Evolutionary conservation across 2,797 vertebrate genomes (phyloP).

Genomic region (Eremophila alpestris): DNA sequence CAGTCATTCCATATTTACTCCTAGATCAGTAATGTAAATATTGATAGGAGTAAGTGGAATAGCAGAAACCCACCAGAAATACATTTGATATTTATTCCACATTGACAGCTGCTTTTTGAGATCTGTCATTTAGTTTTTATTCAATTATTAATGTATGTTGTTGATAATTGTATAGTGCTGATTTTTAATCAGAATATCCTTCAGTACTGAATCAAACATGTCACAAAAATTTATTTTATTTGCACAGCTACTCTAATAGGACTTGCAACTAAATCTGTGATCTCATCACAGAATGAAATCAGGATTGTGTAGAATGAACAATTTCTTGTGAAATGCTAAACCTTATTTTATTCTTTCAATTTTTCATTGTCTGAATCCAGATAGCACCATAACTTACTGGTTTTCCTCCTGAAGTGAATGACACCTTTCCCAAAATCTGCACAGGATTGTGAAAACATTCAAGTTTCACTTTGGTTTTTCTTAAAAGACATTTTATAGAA

Average conservation of each 20-base stretch:
- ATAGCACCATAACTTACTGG: not conserved
- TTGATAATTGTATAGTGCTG: not conserved
- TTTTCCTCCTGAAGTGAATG: not conserved
- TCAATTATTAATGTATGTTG: not conserved
- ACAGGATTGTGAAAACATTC: not conserved
- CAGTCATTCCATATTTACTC: constrained; percentile 23
- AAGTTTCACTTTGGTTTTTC: not conserved
- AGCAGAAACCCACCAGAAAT: constrained; percentile 33
- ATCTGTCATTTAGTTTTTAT: not conserved
- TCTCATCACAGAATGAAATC: not conserved
- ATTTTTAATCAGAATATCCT: not conserved
- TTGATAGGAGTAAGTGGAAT: not conserved
- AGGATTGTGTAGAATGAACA: not conserved
- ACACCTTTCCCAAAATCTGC: not conserved
- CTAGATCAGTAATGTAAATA: constrained; percentile 18
- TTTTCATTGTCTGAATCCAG: not conserved
- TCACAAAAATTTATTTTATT: not conserved
- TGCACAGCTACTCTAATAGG: not conserved
- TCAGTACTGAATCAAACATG: not conserved
- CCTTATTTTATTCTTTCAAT: not conserved
- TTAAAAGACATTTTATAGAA: not conserved
- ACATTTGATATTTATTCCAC: not conserved
- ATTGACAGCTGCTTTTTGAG: constrained; percentile 32
- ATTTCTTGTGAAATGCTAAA: not conserved
- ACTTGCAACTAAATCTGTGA: not conserved